Evolutionary conservation across 2,888 invertebrate species (phyloP).

Genomic region (Conops quadrifasciatus): DNA sequence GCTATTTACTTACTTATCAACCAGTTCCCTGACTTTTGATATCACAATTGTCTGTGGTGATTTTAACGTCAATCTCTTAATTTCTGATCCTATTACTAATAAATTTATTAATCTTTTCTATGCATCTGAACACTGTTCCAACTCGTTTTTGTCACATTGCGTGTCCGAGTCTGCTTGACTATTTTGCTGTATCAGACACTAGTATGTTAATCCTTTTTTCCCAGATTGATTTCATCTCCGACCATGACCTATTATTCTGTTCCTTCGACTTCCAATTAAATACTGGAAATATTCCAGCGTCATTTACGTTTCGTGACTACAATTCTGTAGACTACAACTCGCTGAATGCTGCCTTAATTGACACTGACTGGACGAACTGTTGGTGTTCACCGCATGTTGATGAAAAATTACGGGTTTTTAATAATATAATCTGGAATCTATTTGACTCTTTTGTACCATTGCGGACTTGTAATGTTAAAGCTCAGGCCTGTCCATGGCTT

Average conservation of each 20-base stretch:
- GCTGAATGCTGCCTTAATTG: too few species aligned
- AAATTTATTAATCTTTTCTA: too few species aligned
- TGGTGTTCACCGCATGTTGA: too few species aligned
- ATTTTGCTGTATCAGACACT: neutral
- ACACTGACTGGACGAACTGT: too few species aligned
- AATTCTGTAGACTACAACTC: neutral
- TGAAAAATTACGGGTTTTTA: too few species aligned
- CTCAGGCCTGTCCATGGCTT: too few species aligned
- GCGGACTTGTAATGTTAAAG: too few species aligned
- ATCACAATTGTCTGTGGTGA: neutral
- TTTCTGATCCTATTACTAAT: neutral
- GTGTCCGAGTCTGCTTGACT: neutral
- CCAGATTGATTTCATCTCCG: neutral
- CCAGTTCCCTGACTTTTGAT: neutral
- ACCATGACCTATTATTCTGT: neutral
- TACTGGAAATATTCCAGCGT: neutral
- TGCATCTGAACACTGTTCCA: neutral
- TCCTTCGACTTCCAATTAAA: neutral
- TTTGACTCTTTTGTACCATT: too few species aligned
- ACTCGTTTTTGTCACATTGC: neutral
- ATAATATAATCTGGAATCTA: too few species aligned
- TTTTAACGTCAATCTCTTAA: constrained; percentile 2
- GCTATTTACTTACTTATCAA: neutral
- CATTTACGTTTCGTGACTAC: neutral
- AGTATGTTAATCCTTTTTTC: neutral